A percentile compares a stretch with the other conserved stretches of the same genome.
These are phyloP conservation scores for Hemiprocne comata DNA, from an alignment of 2,113 vertebrate genomes.

Conservation along the genomic window DNA sequence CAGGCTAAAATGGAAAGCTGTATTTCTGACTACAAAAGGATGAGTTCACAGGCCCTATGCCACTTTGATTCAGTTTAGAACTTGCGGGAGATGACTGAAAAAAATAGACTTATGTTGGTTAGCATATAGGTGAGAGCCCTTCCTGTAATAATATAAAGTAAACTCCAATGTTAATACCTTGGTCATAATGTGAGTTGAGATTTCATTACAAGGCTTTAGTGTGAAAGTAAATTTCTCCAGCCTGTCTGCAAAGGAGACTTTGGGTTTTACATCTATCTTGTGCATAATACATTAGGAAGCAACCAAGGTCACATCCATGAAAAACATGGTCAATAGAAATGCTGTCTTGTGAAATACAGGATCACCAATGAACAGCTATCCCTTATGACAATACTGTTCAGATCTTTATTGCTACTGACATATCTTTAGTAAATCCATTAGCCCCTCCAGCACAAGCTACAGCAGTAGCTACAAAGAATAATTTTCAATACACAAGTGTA, in stretches of 20 bases:
- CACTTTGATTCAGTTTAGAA: not conserved
- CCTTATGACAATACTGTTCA: not conserved
- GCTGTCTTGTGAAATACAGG: conserved; percentile 19
- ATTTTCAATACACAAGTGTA: not conserved
- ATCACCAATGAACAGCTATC: not conserved
- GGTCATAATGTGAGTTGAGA: not conserved
- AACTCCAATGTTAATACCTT: not conserved
- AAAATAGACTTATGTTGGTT: not conserved
- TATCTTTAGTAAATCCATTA: not conserved
- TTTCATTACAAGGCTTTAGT: not conserved
- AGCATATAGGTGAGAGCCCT: not conserved
- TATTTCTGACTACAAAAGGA: not conserved
- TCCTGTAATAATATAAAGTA: not conserved
- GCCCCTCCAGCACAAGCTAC: not conserved
- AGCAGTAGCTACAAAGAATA: not conserved
- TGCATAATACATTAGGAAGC: not conserved
- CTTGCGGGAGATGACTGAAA: not conserved
- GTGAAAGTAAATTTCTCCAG: not conserved
- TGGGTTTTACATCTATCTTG: not conserved
- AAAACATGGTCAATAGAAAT: not conserved
- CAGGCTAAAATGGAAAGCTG: not conserved
- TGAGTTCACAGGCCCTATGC: not conserved
- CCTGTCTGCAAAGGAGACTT: not conserved
- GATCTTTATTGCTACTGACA: not conserved
- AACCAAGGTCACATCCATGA: not conserved